Conservation (phyloP, 2,113 vertebrate species). For the Willisornis vidua region DNA sequence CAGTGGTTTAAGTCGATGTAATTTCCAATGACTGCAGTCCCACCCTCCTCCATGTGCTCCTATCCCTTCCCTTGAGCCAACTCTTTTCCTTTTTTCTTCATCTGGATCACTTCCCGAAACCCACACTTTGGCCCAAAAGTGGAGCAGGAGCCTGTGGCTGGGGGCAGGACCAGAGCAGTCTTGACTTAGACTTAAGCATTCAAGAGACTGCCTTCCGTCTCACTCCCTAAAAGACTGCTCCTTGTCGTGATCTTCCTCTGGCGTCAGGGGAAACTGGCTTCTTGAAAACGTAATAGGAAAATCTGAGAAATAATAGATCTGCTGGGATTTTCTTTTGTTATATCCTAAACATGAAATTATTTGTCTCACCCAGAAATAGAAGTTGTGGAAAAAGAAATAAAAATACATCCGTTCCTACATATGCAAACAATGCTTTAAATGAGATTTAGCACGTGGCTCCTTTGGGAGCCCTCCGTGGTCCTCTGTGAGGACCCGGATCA, state of each 20-base stretch:
- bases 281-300: constrained; percentile 35
- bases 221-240: neutral
- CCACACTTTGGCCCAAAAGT: neutral
- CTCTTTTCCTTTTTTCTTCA: neutral
- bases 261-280: neutral
- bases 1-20: constrained; percentile 8
- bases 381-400: constrained; percentile 43
- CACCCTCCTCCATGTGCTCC: neutral
- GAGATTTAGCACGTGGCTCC: neutral
- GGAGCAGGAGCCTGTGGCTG: neutral
- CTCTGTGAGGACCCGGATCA: neutral
- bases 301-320: constrained; percentile 48
- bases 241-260: neutral
- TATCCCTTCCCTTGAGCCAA: neutral
- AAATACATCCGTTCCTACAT: constrained; percentile 36
- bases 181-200: neutral
- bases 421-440: constrained; percentile 19
- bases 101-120: neutral
- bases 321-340: constrained; percentile 59
- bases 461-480: neutral
- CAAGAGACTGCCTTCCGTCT: neutral
- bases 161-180: neutral
- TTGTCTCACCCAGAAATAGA: constrained; percentile 55
- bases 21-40: constrained; percentile 1
- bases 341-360: constrained; percentile 38